phyloP scores from a whole-genome alignment of 2,888 invertebrate species.

The Rhagium mordax region DNA sequence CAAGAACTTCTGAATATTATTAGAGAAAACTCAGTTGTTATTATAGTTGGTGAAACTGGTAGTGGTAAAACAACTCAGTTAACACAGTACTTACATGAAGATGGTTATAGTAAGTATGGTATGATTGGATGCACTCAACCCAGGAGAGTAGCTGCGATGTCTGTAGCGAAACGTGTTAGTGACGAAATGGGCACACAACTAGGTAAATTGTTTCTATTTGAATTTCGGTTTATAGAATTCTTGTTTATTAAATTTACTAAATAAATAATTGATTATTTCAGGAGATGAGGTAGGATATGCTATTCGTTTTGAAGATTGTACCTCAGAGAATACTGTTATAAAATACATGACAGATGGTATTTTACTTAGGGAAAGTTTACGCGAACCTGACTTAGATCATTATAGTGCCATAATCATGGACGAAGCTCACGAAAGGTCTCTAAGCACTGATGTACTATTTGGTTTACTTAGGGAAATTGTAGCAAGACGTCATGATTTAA shows the following conservation, averaged over 20 bases:
- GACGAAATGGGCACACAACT: slow-evolving; percentile 96
- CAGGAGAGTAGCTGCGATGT: slow-evolving; percentile 98
- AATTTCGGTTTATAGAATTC: slow-evolving; percentile 4
- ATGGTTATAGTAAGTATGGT: slow-evolving; percentile 93
- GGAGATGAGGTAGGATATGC: slow-evolving; percentile 95
- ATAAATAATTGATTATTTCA: slow-evolving; percentile 23
- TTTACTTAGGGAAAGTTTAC: slow-evolving; percentile 92
- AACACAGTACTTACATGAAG: slow-evolving; percentile 97
- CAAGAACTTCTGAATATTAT: slow-evolving; percentile 94
- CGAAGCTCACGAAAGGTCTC: slow-evolving; percentile 98
- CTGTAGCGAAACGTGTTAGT: slow-evolving; percentile 98
- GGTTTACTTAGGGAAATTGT: slow-evolving; percentile 94
- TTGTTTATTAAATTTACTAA: too few relatives aligned
- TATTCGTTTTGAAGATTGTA: slow-evolving; percentile 99
- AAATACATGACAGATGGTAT: slow-evolving; percentile 99
- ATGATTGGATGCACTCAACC: slow-evolving; percentile 98
- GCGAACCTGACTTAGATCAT: slow-evolving; percentile 96
- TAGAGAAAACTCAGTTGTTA: slow-evolving; percentile 93
- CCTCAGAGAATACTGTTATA: slow-evolving; percentile 92
- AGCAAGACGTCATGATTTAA: slow-evolving; percentile 90
- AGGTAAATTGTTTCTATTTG: slow-evolving; percentile 71
- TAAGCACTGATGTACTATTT: slow-evolving; percentile 98
- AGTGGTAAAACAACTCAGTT: slow-evolving; percentile 98
- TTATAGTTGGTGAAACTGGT: slow-evolving; percentile 96
- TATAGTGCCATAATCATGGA: slow-evolving; percentile 99